A percentile compares a stretch with the other conserved stretches of the same genome.
These are phyloP conservation scores for Falcaria lacertinaria DNA, from an alignment of 2,888 invertebrate species.

Conservation along the genomic window DNA sequence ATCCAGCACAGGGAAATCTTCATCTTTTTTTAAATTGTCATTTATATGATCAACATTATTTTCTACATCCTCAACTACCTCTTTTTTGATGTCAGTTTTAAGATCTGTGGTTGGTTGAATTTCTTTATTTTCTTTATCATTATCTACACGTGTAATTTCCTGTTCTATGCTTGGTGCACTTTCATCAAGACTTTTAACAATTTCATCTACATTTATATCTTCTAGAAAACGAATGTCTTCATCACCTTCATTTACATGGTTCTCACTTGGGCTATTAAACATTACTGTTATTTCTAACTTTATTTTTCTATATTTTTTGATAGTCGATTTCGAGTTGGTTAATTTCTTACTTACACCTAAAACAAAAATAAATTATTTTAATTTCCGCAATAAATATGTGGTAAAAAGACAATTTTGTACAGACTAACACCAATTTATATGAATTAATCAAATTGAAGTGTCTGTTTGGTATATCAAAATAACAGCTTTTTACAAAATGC, in stretches of 20 bases:
- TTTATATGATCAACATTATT: not conserved
- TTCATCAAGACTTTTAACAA: conserved; percentile 40
- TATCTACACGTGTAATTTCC: not conserved
- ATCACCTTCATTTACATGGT: conserved; percentile 18
- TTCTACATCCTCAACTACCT: not conserved
- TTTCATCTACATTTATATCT: conserved; percentile 58
- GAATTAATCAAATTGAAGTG: too few species aligned
- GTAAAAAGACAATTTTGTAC: too few species aligned
- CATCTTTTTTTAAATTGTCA: too few species aligned
- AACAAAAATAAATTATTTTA: not conserved
- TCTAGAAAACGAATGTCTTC: conserved; percentile 55
- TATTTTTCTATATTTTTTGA: conserved; percentile 28
- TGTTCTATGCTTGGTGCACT: conserved; percentile 16
- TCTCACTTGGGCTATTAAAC: conserved; percentile 18
- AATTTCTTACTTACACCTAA: not conserved
- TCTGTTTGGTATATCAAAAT: too few species aligned
- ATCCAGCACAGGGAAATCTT: too few species aligned
- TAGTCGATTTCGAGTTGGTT: conserved; percentile 16
- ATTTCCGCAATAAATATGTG: too few species aligned
- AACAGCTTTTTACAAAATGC: too few species aligned
- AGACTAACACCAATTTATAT: too few species aligned
- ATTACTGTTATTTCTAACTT: conserved; percentile 45
- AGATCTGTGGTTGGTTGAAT: not conserved
- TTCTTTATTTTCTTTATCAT: not conserved
- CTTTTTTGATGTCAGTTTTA: not conserved